Evolutionary conservation across 2,113 vertebrate genomes (phyloP).

Genomic region (Pteronura brasiliensis): DNA sequence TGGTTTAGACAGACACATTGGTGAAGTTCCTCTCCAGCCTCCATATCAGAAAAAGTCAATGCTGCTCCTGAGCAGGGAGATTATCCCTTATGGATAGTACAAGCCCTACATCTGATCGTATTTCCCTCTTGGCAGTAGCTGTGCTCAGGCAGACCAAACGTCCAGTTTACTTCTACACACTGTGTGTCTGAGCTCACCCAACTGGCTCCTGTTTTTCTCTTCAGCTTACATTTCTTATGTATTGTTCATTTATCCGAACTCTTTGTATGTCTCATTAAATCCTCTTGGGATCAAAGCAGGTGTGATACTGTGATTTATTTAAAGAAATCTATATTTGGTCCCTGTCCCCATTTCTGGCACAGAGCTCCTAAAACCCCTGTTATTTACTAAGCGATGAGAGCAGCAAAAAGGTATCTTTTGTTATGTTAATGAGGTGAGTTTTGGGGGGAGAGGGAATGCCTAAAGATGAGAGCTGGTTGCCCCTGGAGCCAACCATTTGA

Average conservation of each 20-base stretch:
- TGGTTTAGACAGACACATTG: background rate
- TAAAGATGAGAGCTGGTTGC: background rate
- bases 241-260: background rate
- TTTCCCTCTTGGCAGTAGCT: background rate
- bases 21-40: background rate
- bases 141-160: background rate
- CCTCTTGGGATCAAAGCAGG: background rate
- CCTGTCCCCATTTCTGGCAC: background rate
- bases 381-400: background rate
- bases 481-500: background rate
- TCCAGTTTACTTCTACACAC: background rate
- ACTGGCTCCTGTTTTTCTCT: background rate
- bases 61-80: background rate
- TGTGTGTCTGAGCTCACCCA: background rate
- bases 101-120: background rate
- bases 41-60: background rate
- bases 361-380: background rate
- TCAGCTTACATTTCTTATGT: background rate
- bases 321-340: background rate
- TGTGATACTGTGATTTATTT: background rate
- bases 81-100: background rate
- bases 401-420: background rate
- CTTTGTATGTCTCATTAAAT: background rate
- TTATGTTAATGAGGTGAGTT: background rate
- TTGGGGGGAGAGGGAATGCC: background rate